Conservation (phyloP, 2,797 vertebrate species). For the Alca torda region DNA sequence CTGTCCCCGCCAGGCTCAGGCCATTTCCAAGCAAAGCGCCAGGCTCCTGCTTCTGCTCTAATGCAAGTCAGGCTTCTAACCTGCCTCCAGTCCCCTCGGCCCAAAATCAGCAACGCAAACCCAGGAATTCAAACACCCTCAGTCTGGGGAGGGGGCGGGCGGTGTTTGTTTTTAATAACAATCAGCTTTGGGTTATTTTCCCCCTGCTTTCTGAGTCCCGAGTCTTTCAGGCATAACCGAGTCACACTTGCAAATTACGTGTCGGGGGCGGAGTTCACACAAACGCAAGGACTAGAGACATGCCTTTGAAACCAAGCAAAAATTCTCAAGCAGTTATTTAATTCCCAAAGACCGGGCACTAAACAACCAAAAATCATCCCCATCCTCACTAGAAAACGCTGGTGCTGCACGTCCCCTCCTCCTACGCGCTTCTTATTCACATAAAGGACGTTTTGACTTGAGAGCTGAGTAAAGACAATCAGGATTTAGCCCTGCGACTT, state of each 20-base stretch:
- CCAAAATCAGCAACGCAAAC: conserved; percentile 11
- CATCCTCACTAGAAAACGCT: background rate
- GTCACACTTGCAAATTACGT: background rate
- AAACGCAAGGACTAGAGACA: background rate
- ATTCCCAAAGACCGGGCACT: background rate
- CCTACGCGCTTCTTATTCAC: background rate
- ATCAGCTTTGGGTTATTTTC: background rate
- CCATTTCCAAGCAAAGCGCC: background rate
- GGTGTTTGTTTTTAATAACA: conserved; percentile 2
- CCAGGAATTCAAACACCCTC: conserved; percentile 12
- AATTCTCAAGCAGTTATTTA: conserved; percentile 5
- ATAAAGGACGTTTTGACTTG: background rate
- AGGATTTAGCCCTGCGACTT: background rate
- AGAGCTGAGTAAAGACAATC: background rate
- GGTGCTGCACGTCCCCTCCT: background rate
- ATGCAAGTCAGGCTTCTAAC: background rate
- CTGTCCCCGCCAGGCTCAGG: background rate
- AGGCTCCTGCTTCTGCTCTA: background rate
- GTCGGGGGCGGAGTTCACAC: background rate
- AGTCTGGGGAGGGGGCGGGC: background rate
- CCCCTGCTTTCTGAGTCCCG: background rate
- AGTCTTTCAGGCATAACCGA: conserved; percentile 16
- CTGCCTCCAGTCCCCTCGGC: background rate
- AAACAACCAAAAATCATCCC: background rate
- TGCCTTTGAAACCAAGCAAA: background rate